These are phyloP conservation scores for Garrulus glandarius DNA, from an alignment of 2,797 vertebrate species.

Conservation along the genomic window DNA sequence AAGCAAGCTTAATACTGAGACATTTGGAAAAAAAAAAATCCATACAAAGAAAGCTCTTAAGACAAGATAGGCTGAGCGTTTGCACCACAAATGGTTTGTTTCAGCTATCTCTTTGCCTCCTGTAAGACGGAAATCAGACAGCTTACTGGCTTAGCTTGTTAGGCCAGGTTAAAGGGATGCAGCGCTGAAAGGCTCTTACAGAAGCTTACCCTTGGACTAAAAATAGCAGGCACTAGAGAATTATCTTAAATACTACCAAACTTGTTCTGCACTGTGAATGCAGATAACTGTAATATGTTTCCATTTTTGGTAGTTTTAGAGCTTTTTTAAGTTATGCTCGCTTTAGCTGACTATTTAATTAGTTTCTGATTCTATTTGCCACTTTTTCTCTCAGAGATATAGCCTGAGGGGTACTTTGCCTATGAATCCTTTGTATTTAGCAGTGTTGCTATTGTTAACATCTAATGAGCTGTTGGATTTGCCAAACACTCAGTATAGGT, in stretches of 20 bases:
- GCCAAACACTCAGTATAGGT: background rate
- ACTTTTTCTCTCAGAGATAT: conserved; percentile 67
- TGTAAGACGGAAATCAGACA: conserved; percentile 77
- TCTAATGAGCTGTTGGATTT: conserved; percentile 61
- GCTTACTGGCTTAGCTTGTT: conserved; percentile 95
- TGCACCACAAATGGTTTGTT: conserved; percentile 76
- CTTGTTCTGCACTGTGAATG: conserved; percentile 80
- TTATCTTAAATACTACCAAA: conserved; percentile 85
- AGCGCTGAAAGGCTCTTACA: conserved; percentile 89
- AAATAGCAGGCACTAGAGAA: conserved; percentile 89
- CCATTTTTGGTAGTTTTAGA: conserved; percentile 80
- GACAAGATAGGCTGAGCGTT: conserved; percentile 66
- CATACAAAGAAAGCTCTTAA: conserved; percentile 69
- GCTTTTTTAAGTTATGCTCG: conserved; percentile 72
- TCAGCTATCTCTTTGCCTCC: conserved; percentile 75
- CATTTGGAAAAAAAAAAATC: conserved; percentile 20
- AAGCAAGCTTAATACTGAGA: conserved; percentile 64
- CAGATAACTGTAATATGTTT: conserved; percentile 82
- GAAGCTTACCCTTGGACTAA: conserved; percentile 92
- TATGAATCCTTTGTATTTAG: conserved; percentile 66
- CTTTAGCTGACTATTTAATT: conserved; percentile 79
- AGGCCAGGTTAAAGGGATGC: conserved; percentile 93
- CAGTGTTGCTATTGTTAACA: conserved; percentile 62
- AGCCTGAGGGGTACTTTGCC: conserved; percentile 47
- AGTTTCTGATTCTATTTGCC: conserved; percentile 76